A percentile compares a stretch with the other conserved stretches of the same genome.
These are phyloP conservation scores for Cheilosia pagana DNA, from an alignment of 2,888 invertebrate genomes.

Conservation along the genomic window DNA sequence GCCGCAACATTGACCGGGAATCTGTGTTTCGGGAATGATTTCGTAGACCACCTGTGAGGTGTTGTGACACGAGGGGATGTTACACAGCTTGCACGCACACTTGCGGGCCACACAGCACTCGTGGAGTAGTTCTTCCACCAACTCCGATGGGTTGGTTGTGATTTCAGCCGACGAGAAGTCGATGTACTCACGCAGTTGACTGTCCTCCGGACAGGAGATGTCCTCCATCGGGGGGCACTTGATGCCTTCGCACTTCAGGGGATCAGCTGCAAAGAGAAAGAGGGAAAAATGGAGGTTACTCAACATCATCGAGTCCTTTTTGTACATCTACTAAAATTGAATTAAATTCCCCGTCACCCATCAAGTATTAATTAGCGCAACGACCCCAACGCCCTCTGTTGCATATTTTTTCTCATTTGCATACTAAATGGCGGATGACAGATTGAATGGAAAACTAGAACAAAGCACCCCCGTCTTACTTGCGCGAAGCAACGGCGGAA, in stretches of 20 bases:
- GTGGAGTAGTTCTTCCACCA: conserved; percentile 78
- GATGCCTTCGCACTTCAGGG: conserved; percentile 79
- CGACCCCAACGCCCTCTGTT: conserved; percentile 10
- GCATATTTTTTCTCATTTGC: conserved; percentile 33
- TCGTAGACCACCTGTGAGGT: conserved; percentile 80
- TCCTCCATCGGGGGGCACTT: conserved; percentile 81
- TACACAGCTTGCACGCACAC: conserved; percentile 81
- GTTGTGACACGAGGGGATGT: conserved; percentile 80
- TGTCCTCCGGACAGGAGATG: conserved; percentile 81
- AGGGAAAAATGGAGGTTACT: neutral
- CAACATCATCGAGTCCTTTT: neutral
- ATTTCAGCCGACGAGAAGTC: conserved; percentile 53
- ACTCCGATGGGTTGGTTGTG: conserved; percentile 73
- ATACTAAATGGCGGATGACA: conserved; percentile 36
- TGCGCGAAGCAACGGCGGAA: conserved; percentile 1
- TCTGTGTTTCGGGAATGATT: conserved; percentile 78
- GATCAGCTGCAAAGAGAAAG: conserved; percentile 78
- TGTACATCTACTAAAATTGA: conserved; percentile 12
- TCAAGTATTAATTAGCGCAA: conserved; percentile 47
- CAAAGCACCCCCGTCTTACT: conserved; percentile 13
- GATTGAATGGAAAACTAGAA: conserved; percentile 42
- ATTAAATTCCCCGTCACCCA: conserved; percentile 28
- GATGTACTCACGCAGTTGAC: conserved; percentile 78
- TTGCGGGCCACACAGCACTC: conserved; percentile 81
- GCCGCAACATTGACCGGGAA: conserved; percentile 84